Conservation (phyloP, 2,888 invertebrate species). For the Pegoplata infirma region DNA sequence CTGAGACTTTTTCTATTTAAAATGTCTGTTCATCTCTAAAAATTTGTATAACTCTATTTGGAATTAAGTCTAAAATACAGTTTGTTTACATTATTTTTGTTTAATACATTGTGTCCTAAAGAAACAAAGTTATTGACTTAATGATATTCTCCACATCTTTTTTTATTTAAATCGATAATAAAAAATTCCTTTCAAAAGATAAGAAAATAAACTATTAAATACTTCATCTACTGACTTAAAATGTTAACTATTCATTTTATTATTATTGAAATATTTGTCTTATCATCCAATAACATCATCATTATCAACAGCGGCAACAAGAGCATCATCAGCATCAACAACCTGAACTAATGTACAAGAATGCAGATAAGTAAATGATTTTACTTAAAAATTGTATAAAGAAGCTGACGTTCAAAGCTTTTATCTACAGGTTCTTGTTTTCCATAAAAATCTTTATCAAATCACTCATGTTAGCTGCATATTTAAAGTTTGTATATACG, state of each 20-base stretch:
- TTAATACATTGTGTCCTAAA: too few species aligned
- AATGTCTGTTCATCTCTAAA: too few species aligned
- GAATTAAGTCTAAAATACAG: too few species aligned
- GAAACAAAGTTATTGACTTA: too few species aligned
- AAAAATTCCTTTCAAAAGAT: neutral
- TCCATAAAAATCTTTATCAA: conserved; percentile 12
- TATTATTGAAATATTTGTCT: conserved; percentile 9
- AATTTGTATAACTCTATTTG: too few species aligned
- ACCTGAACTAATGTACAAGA: neutral
- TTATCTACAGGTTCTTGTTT: conserved; percentile 12
- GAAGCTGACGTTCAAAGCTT: neutral
- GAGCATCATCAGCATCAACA: neutral
- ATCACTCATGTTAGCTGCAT: neutral
- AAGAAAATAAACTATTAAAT: neutral
- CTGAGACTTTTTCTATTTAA: too few species aligned
- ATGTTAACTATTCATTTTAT: conserved; percentile 21
- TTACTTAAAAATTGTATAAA: neutral
- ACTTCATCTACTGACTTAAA: conserved; percentile 4
- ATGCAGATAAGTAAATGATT: conserved; percentile 9
- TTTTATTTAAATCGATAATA: neutral
- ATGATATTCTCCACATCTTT: too few species aligned
- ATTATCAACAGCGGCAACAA: neutral
- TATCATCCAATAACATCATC: conserved; percentile 2
- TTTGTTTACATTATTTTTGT: too few species aligned
- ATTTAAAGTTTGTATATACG: neutral